A percentile compares a stretch with the other conserved stretches of the same genome.
These are phyloP conservation scores for Siphonodentalium dalli DNA, from an alignment of 2,888 invertebrate species.

Conservation along the genomic window DNA sequence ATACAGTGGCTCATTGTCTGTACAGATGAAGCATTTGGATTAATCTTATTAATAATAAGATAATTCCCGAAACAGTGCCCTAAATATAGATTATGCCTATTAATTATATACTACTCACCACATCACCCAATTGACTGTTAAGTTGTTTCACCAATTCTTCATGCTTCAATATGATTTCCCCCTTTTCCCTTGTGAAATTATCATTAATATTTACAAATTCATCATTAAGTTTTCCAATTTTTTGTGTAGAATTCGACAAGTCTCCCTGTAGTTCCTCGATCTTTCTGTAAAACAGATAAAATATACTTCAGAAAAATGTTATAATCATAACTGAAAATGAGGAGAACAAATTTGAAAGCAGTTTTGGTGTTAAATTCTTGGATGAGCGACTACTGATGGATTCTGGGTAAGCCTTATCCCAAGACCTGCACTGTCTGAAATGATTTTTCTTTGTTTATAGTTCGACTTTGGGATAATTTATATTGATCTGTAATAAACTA, in stretches of 20 bases:
- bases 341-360: no score
- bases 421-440: no score
- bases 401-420: no score
- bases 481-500: no score
- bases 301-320: not conserved
- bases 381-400: no score
- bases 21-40: no score
- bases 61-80: not conserved
- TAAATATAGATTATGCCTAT: not conserved
- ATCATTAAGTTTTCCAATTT: conserved; percentile 56
- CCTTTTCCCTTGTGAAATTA: conserved; percentile 49
- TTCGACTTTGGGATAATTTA: no score
- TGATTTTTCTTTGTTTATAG: no score
- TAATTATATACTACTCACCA: conserved; percentile 33
- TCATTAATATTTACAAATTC: conserved; percentile 38
- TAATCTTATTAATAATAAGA: not conserved
- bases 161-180: conserved; percentile 42
- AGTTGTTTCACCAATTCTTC: conserved; percentile 37
- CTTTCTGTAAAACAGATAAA: conserved; percentile 49
- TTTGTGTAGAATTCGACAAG: conserved; percentile 63
- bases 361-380: no score
- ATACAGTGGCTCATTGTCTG: no score
- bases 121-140: conserved; percentile 44
- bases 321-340: not conserved
- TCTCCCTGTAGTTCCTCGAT: conserved; percentile 61